A percentile compares a stretch with the other conserved stretches of the same genome.
Conservation (phyloP, 2,113 vertebrate genomes). For the Carollia perspicillata region DNA sequence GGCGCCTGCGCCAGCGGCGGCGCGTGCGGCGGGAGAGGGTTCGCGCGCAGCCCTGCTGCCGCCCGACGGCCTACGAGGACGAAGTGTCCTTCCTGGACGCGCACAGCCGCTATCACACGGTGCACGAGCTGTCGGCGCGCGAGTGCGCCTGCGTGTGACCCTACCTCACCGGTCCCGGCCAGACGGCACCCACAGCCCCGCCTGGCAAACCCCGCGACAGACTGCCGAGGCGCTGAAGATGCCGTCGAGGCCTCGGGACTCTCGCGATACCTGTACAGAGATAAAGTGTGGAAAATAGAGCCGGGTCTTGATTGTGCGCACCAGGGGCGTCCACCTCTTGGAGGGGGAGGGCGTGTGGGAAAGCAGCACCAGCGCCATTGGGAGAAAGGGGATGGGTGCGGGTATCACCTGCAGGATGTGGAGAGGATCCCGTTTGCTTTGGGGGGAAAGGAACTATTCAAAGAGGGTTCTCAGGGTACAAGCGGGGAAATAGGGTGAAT, state of each 20-base stretch:
- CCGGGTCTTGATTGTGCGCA: neutral
- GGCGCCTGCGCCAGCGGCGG: constrained; percentile 84
- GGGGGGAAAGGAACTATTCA: neutral
- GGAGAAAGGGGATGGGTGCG: neutral
- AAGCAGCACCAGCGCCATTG: neutral
- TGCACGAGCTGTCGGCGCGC: constrained; percentile 93
- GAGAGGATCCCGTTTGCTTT: neutral
- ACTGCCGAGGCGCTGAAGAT: neutral
- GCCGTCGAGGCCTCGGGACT: neutral
- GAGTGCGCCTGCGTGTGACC: constrained; percentile 94
- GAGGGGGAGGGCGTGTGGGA: neutral
- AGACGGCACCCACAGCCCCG: neutral
- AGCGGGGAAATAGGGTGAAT: neutral
- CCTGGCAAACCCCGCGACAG: neutral
- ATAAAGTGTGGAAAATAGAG: constrained; percentile 60
- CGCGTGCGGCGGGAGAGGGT: constrained; percentile 83
- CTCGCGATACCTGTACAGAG: neutral
- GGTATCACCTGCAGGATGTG: neutral
- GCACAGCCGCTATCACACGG: constrained; percentile 89
- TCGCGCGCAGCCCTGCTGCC: constrained; percentile 91
- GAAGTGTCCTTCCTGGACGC: constrained; percentile 92
- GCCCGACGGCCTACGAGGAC: constrained; percentile 91
- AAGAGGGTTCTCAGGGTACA: neutral
- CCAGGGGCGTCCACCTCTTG: too few relatives aligned
- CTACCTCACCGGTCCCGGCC: constrained; percentile 61